Base-by-base conservation (phyloP, 2,888 invertebrate genomes). In the Ryuthela nishihirai region DNA sequence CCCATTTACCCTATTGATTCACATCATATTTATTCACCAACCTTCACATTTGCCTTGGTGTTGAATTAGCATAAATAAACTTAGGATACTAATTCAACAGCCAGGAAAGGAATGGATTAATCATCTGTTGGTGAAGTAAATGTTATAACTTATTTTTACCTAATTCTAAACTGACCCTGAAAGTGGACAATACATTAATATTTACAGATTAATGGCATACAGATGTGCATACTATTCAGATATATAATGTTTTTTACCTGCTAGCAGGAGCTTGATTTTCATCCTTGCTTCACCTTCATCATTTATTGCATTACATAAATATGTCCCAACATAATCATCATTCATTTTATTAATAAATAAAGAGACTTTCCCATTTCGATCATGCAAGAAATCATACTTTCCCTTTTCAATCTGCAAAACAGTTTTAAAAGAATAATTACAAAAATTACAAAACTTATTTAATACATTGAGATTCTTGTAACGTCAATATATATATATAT, bases 241-340 rank as follows among this genome's bases (percentile, higher is more conserved):
- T 15, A 20, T n/a, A n/a, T n/a, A n/a, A n/a, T n/a, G n/a, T 20
- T 9, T 34, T 36, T 35, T 40, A 76, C 76, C 76, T 0, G 95
- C 91, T 54, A 92, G 82, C 72, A 89, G 86, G 21, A 99, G 79
- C 2, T 85, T 80, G 1, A 98, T 88, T n/a, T 87, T 81, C 73
- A 95, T 94, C 2, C 89, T 81, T 0, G 93, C 91, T 70, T 89
- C 87, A 0, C 98, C 98, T 73, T 93, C 90, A 71, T 93, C 92
- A 76, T 99, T 99, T 38, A 82, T 84, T 0, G 95, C 95, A 6
- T 91, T 84, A 1, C 95, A 94, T 74, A 95, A 94, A 77, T 98
- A 99, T 74, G 84, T 83, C 10, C 98, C 98, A 1, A 87, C 91
- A 77, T 95, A 94, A 34, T 88, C 82, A 53, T 89, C 90, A 43